phyloP scores from a whole-genome alignment of 2,888 invertebrate genomes.

The Abrostola tripartita region DNA sequence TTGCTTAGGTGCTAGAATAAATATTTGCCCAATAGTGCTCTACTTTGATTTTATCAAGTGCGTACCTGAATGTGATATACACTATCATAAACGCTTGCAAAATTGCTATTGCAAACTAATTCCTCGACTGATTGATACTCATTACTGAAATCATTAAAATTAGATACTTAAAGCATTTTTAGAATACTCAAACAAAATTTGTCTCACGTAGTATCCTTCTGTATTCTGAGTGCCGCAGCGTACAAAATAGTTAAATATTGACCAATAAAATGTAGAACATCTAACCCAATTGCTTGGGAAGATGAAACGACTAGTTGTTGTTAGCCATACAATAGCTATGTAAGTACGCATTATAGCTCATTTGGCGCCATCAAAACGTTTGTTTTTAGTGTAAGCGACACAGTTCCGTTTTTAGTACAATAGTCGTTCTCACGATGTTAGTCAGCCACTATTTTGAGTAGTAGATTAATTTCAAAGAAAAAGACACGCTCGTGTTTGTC shows the following conservation, averaged over 20 bases:
- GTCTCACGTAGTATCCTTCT: no score
- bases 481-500: constrained; percentile 26
- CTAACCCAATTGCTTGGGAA: constrained; percentile 42
- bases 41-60: no score
- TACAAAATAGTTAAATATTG: constrained; percentile 11
- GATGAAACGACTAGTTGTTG: constrained; percentile 33
- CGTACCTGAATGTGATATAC: no score
- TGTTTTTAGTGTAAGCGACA: constrained; percentile 59
- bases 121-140: no score
- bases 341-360: constrained; percentile 44
- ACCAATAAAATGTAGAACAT: constrained; percentile 4
- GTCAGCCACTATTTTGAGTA: constrained; percentile 46
- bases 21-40: no score
- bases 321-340: constrained; percentile 33
- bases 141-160: no score
- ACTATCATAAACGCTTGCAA: no score
- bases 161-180: no score
- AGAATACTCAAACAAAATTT: no score
- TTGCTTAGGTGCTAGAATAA: background rate
- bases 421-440: constrained; percentile 54
- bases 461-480: constrained; percentile 41
- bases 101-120: no score
- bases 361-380: constrained; percentile 57
- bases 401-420: constrained; percentile 61
- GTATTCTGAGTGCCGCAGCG: background rate